A percentile compares a stretch with the other conserved stretches of the same genome.
Conservation (phyloP, 1,140 invertebrate genomes). For the Caenorhabditis latens region DNA sequence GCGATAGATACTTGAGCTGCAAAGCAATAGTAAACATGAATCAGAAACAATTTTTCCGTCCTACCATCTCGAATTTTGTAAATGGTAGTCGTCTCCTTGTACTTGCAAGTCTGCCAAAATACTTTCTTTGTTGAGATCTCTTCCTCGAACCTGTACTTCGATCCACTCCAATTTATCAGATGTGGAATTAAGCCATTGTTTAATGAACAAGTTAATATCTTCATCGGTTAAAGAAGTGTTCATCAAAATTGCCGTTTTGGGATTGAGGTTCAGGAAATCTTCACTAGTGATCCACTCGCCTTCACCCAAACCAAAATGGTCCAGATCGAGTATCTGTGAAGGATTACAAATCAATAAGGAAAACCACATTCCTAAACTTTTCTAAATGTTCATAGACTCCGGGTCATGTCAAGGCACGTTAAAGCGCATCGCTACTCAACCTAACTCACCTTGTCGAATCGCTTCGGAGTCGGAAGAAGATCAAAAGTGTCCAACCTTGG, state of each 20-base stretch:
- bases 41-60: not conserved
- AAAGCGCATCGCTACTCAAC: too few species aligned
- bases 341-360: too few species aligned
- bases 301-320: not conserved
- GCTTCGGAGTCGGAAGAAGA: not conserved
- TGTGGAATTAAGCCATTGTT: not conserved
- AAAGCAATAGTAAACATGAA: not conserved
- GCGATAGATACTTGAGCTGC: not conserved
- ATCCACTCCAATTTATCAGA: conserved; percentile 3
- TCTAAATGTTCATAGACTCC: too few species aligned
- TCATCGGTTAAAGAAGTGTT: not conserved
- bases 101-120: not conserved
- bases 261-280: not conserved
- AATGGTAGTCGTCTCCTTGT: not conserved
- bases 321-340: not conserved
- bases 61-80: not conserved
- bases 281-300: not conserved
- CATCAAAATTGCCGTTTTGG: not conserved
- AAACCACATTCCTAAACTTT: too few species aligned
- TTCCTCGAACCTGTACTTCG: not conserved
- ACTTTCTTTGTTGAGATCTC: not conserved
- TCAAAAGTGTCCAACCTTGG: not conserved
- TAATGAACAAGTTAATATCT: not conserved
- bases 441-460: not conserved
- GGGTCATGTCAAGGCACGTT: too few species aligned